Conservation (phyloP, 2,888 invertebrate species). For the Phaedon cochleariae region DNA sequence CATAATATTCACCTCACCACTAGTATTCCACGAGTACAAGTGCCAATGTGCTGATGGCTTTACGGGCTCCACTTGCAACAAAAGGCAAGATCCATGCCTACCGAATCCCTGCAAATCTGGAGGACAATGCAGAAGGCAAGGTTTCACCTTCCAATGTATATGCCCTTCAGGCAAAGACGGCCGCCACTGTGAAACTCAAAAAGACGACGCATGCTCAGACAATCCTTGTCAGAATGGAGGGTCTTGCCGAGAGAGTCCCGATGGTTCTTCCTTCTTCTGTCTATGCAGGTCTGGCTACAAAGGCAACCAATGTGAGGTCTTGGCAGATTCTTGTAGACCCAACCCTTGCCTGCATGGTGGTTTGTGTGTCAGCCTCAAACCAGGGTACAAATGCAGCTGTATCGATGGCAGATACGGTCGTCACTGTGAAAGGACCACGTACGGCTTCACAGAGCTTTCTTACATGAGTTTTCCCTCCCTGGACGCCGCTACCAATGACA, state of each 20-base stretch:
- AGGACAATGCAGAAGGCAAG: slow-evolving; percentile 84
- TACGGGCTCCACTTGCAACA: slow-evolving; percentile 83
- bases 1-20: slow-evolving; percentile 84
- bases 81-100: slow-evolving; percentile 88
- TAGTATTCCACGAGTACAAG: slow-evolving; percentile 77
- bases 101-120: slow-evolving; percentile 89
- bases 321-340: slow-evolving; percentile 89
- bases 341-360: slow-evolving; percentile 94
- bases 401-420: slow-evolving; percentile 88
- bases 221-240: slow-evolving; percentile 93
- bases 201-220: slow-evolving; percentile 83
- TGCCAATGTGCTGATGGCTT: slow-evolving; percentile 88
- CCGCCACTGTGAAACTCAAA: slow-evolving; percentile 82
- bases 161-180: slow-evolving; percentile 84
- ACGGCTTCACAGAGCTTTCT: slow-evolving; percentile 88
- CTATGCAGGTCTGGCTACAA: slow-evolving; percentile 90
- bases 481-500: slow-evolving; percentile 89
- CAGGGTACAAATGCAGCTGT: slow-evolving; percentile 87
- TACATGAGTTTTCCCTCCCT: slow-evolving; percentile 88
- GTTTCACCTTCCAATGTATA: slow-evolving; percentile 83
- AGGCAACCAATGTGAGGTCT: slow-evolving; percentile 89
- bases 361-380: slow-evolving; percentile 86
- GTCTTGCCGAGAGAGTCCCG: slow-evolving; percentile 87
- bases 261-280: slow-evolving; percentile 90
- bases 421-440: slow-evolving; percentile 90